These are phyloP conservation scores for Acrossocheilus fasciatus DNA, from an alignment of 2,797 vertebrate genomes.

Conservation along the genomic window DNA sequence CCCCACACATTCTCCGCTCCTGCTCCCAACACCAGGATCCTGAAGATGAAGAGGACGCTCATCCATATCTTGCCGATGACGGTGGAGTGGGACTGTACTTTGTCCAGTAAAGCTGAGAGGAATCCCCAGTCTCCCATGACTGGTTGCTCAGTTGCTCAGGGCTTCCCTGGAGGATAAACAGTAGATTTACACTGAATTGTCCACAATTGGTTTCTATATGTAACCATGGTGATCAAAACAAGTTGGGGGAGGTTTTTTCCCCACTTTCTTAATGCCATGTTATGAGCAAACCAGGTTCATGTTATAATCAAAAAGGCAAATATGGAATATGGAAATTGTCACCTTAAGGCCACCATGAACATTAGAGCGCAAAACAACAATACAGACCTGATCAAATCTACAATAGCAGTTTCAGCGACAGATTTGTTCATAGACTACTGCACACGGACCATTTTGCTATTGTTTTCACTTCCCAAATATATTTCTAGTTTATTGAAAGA, in stretches of 20 bases:
- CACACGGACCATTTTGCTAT: background rate
- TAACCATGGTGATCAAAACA: background rate
- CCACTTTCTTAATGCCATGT: too few species aligned
- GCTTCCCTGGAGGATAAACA: constrained; percentile 23
- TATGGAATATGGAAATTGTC: background rate
- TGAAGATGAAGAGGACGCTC: constrained; percentile 91
- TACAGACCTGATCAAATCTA: too few species aligned
- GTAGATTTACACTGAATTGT: background rate
- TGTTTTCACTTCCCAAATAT: constrained; percentile 10
- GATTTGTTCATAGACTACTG: background rate
- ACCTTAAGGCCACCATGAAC: background rate
- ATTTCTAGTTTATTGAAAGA: background rate
- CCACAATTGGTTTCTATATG: too few species aligned
- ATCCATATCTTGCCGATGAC: constrained; percentile 94
- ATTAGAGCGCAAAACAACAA: background rate
- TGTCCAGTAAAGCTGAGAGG: constrained; percentile 86
- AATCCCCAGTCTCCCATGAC: constrained; percentile 92
- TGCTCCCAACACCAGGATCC: constrained; percentile 88
- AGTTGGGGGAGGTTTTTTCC: background rate
- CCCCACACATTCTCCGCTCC: constrained; percentile 89
- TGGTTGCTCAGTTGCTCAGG: background rate
- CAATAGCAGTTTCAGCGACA: too few species aligned
- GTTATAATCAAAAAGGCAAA: background rate
- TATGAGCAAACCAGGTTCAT: too few species aligned
- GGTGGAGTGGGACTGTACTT: constrained; percentile 90